Evolutionary conservation across 2,113 vertebrate species (phyloP), one percentile per base, ranked within the genome.

Genomic region (Dromaius novaehollandiae): DNA sequence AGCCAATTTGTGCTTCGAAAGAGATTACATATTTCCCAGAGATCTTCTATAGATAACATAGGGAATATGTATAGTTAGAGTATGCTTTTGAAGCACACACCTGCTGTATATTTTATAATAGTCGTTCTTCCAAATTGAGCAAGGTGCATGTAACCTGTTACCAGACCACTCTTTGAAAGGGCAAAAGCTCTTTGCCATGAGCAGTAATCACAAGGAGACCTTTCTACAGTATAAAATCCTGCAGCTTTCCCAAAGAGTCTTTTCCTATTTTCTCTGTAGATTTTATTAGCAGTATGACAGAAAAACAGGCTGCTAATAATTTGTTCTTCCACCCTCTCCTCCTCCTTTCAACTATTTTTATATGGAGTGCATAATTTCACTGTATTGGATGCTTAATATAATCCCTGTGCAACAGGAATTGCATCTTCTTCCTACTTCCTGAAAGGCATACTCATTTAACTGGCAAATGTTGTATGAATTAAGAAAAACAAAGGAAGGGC

Each of bases 281-380:
- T 89, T 86, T 88, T 77, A 85, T 86, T 76, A 71, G 13, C 51
- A 60, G 3, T 51, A 48, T 89, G 76, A 68, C 80, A 77, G 79
- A 88, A 48, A 86, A 95, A 84, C 19, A 86, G 46, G 32, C 22
- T 80, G 46, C 55, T 66, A 91, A 87, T 86, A 82, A 92, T 61
- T 85, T 89, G 22, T 81, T 94, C 58, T 95, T 93, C 55, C 32
- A 75, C 25, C 11, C n/a, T 48, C 11, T 88, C 40, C 64, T 88
- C 42, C 76, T 93, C 53, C 71, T 93, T 87, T 53, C 24, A 69
- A 71, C 40, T 93, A 16, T 92, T 95, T 95, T 95, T 50, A 90
- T 87, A 70, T 65, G 8, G 30, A 92, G 5, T 65, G 48, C 90
- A 46, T 64, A 75, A 91, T 91, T 91, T 95, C 40, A 44, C 58